Evolutionary conservation across 2,888 invertebrate genomes (phyloP), one percentile per base, ranked within the genome.

Genomic region (Phortica magna): DNA sequence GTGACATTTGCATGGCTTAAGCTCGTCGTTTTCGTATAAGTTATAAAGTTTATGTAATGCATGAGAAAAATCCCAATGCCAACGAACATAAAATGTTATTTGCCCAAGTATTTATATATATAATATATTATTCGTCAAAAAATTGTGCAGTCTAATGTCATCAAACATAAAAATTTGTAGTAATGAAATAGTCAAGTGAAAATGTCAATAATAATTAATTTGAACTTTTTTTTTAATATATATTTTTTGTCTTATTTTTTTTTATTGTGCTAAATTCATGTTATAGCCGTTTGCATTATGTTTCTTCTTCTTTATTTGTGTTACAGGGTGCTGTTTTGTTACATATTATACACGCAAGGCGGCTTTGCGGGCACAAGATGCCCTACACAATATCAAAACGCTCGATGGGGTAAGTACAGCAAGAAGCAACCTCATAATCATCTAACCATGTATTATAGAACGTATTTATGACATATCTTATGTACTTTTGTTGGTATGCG

Each of bases 261-360:
- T 82, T 17, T 78, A 77, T 81, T 81, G 61, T 75, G 75, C 67
- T 75, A 67, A 17, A 76, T 80, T 77, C 77, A 55, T 68, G 81
- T 81, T 83, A 81, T 87, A 65, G 73, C 88, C 85, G 88, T 88
- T 88, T 68, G 68, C 68, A 68, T 68, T 68, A 68, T 68, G 68
- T 68, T 43, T 73, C 86, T 87, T 85, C 87, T 89, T 81, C 82
- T 83, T 83, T 93, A 93, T 94, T 93, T 87, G 92, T 94, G 93
- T 96, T 96, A 80, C 96, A 99, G 99, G 99, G 93, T 99, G 99
- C 95, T 99, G 99, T 95, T 99, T 99, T 94, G 99, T 99, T 91
- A 99, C 99, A 92, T 99, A 98, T 94, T 99, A 96, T 94, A 98
- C 98, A 90, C 95, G 99, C 92, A 98, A 98, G 94, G 96, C 98